Evolutionary conservation across 2,113 vertebrate species (phyloP), one percentile per base, ranked within the genome.

Genomic region (Scopus umbretta): DNA sequence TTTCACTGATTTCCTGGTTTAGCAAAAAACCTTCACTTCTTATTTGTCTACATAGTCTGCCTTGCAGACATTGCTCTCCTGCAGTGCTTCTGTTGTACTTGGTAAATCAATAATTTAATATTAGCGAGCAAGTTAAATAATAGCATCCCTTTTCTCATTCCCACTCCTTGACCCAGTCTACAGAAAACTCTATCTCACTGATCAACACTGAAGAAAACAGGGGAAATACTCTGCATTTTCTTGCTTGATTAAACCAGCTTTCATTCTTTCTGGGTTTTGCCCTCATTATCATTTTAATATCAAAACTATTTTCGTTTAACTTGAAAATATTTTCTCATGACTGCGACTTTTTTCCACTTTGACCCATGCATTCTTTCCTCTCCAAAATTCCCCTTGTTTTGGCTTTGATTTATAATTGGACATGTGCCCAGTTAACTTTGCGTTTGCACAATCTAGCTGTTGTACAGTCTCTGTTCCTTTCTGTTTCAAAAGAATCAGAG

Each of bases 301-400:
- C 76, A 92, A 95, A 97, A 95, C 85, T 96, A 84, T 96, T 96
- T 96, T 83, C 91, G 90, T 96, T 96, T 94, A 94, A 86, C 52
- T 58, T 78, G 93, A 91, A 97, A 96, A 91, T 92, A 96, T 76
- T 97, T 94, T 96, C 72, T 95, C 89, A 78, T 95, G 94, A 71
- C 88, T 96, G 86, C 85, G 68, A 94, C 79, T 85, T 89, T 90
- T 96, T 91, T 97, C 92, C 91, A 95, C 92, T 90, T 92, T 95
- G 93, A 97, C 94, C 96, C 96, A 58, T 72, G 81, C 85, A 96
- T 97, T 96, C 91, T 96, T 97, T 97, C 96, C 94, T 97, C 96
- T 96, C 94, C 86, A 97, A 96, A 97, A 97, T 97, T 96, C 94
- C 86, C 86, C 45, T 95, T 91, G 65, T 88, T 96, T 93, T 93